A percentile compares a stretch with the other conserved stretches of the same genome.
Evolutionary conservation across 1,140 invertebrate genomes (phyloP).

Genomic region (Lithobius niger): DNA sequence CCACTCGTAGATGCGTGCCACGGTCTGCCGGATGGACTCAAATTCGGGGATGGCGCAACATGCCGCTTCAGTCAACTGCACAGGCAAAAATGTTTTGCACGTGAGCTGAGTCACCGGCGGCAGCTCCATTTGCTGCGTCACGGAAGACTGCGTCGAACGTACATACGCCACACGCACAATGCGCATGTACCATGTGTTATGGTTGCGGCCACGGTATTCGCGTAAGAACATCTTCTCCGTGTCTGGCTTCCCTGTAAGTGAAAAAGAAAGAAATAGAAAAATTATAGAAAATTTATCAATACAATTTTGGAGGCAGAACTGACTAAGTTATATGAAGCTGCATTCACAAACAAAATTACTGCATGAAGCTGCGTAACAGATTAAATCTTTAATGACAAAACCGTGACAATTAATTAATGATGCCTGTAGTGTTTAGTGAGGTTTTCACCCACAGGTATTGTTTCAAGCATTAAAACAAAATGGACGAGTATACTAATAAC

Average conservation of each 20-base stretch:
- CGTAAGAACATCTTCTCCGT: slow-evolving; percentile 5
- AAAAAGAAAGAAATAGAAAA: not conserved
- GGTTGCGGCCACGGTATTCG: not conserved
- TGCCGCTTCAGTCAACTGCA: slow-evolving; percentile 1
- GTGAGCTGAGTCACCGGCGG: slow-evolving; percentile 3
- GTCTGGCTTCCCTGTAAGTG: slow-evolving; percentile 4
- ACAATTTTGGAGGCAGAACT: no score
- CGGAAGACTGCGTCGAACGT: not conserved
- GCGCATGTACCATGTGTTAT: slow-evolving; percentile 3
- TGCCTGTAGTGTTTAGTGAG: no score
- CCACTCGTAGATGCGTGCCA: slow-evolving; percentile 6
- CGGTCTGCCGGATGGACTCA: slow-evolving; percentile 1
- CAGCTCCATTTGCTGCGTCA: not conserved
- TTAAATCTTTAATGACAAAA: no score
- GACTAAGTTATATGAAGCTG: no score
- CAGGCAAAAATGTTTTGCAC: slow-evolving; percentile 5
- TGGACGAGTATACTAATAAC: no score
- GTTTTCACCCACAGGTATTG: no score
- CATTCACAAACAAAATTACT: no score
- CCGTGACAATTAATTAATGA: no score
- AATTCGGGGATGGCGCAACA: slow-evolving; percentile 3
- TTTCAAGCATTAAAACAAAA: no score
- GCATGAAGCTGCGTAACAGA: no score
- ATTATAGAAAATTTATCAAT: no score
- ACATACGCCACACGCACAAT: slow-evolving; percentile 7